Percentiles rank a stretch among this genome's conserved stretches.
phyloP scores from a whole-genome alignment of 2,113 vertebrate genomes.

The Ranitomeya imitator region DNA sequence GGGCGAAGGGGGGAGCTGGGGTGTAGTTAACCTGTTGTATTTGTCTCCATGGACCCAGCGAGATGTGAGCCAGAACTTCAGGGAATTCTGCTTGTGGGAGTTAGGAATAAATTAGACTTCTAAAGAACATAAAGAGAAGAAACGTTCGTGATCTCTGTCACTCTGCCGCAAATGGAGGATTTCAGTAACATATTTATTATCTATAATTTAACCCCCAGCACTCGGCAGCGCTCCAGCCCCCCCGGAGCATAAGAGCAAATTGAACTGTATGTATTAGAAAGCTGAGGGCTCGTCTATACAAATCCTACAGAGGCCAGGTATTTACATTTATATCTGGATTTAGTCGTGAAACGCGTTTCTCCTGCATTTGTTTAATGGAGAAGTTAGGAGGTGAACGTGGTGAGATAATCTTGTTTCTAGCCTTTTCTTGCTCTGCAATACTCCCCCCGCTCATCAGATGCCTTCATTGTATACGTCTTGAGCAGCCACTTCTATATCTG shows the following conservation, averaged over 20 bases:
- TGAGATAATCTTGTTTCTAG: neutral
- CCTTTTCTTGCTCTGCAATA: neutral
- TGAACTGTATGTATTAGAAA: neutral
- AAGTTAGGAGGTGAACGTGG: neutral
- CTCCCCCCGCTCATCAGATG: neutral
- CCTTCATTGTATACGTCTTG: neutral
- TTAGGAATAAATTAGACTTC: slow-evolving; percentile 57
- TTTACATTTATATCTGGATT: neutral
- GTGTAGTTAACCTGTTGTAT: slow-evolving; percentile 49
- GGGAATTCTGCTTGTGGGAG: slow-evolving; percentile 58
- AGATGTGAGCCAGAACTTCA: slow-evolving; percentile 65
- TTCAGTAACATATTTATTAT: slow-evolving; percentile 5
- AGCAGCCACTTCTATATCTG: neutral
- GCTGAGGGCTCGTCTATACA: neutral
- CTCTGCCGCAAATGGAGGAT: slow-evolving; percentile 15
- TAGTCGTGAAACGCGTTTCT: neutral
- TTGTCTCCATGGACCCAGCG: slow-evolving; percentile 63
- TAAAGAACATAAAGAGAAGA: slow-evolving; percentile 41
- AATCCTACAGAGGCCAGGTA: neutral
- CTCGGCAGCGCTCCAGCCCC: neutral
- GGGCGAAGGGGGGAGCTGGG: neutral
- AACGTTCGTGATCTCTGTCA: slow-evolving; percentile 42
- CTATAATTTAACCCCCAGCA: neutral
- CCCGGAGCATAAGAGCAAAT: neutral
- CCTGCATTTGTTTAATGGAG: neutral